Base-by-base conservation (phyloP, 2,888 invertebrate genomes). In the Drosophila anomalata region DNA sequence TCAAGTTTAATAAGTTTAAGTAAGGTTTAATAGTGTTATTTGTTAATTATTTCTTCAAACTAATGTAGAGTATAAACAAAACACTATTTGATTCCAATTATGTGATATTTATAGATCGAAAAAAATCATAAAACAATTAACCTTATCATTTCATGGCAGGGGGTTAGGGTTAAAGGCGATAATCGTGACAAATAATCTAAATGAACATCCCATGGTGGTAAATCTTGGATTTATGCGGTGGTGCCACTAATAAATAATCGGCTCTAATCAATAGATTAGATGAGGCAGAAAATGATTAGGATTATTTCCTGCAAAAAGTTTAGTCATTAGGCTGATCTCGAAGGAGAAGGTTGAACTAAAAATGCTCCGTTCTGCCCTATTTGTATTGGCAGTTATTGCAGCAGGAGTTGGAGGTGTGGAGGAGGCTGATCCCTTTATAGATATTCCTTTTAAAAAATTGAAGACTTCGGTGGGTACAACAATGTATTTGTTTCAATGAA, bases 401-500 rank as follows among this genome's bases (percentile, higher is more conserved):
- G 47, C 60, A 4, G 22, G 22, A 29, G 29, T 9, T 2, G 52
- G 39, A 2, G 68, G 47, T 5, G 11, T 26, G 0, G 52, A 63
- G 0, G 58, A 76, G 8, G 51, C 56, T 51, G 61, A 88, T 82
- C 75, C 87, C 11, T 86, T 61, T 17, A 68, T 81, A 3, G 87
- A 89, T 47, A 76, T 89, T 69, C 88, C 88, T 8, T 79, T 89
- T 5, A 89, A 83, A 53, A 14, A 14, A 5, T 1, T 88, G 0
- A 89, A 76, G 65, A 80, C 63, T 29, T 81, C 87, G 71, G 84
- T 88, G 44, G 68, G 78, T 65, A 22, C 2, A 22, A 22, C 20
- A 20, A 2, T 42, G 17, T 36, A 2, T 2, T 3, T 11, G 22
- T 20, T 33, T 24, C 22, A 24, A 24, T 1, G 22, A 24, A 24